Evolutionary conservation across 2,888 invertebrate species (phyloP).

Genomic region (Strigamia crassipes): DNA sequence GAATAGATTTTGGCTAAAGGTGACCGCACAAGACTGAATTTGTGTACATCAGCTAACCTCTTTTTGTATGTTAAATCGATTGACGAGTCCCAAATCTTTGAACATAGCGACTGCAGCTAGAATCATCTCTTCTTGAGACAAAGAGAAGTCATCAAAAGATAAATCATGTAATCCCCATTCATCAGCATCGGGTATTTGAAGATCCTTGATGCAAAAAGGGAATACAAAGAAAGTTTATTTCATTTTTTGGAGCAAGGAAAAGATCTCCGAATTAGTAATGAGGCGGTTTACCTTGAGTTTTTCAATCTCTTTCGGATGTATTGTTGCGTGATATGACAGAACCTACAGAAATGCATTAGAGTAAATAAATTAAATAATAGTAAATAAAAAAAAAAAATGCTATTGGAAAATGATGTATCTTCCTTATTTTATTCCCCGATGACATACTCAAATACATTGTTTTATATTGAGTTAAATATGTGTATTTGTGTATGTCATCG

Average conservation of each 20-base stretch:
- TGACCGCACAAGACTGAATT: background rate
- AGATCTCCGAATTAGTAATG: background rate
- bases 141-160: slow-evolving; percentile 63
- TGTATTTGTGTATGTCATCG: background rate
- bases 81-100: slow-evolving; percentile 61
- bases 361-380: slow-evolving; percentile 43
- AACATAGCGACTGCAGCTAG: slow-evolving; percentile 63
- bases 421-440: too few species aligned
- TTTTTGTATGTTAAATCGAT: slow-evolving; percentile 62
- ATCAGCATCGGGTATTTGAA: slow-evolving; percentile 56
- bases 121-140: slow-evolving; percentile 62
- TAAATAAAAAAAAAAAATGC: background rate
- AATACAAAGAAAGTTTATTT: too few species aligned
- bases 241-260: background rate
- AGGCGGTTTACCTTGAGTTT: slow-evolving; percentile 58
- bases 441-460: too few species aligned
- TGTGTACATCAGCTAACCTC: slow-evolving; percentile 56
- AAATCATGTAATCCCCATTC: slow-evolving; percentile 60
- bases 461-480: too few species aligned
- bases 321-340: slow-evolving; percentile 63
- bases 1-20: background rate
- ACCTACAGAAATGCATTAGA: slow-evolving; percentile 56
- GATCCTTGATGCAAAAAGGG: background rate
- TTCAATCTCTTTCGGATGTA: slow-evolving; percentile 60
- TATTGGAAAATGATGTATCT: background rate